Evolutionary conservation across 1,140 invertebrate species (phyloP).

Genomic region (Ephestia elutella): DNA sequence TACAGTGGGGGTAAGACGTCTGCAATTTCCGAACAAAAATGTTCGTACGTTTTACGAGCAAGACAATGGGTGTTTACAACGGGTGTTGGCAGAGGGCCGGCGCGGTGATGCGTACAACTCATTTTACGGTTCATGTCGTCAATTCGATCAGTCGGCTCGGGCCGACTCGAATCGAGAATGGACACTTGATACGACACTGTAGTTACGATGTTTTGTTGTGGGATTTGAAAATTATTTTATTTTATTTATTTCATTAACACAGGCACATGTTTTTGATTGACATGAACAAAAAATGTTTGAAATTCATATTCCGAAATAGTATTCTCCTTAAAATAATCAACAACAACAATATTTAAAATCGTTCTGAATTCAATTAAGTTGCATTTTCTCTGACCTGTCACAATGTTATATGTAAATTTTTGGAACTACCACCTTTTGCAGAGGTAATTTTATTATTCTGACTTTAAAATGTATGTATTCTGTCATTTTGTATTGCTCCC

Average conservation of each 20-base stretch:
- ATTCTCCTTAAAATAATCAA: too few relatives aligned
- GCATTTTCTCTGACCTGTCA: too few relatives aligned
- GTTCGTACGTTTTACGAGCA: constrained; percentile 56
- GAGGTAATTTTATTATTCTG: constrained; percentile 1
- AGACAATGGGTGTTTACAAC: constrained; percentile 59
- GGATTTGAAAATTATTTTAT: too few relatives aligned
- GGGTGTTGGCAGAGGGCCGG: constrained; percentile 46
- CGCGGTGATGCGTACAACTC: constrained; percentile 60
- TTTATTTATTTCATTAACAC: too few relatives aligned
- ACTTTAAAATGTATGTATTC: constrained; percentile 8
- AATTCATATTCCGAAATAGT: too few relatives aligned
- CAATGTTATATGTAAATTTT: too few relatives aligned
- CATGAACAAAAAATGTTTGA: too few relatives aligned
- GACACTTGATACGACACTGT: background rate
- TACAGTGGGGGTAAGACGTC: constrained; percentile 53
- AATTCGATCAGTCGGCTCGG: constrained; percentile 39
- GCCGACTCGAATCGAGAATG: constrained; percentile 10
- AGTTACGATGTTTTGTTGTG: too few relatives aligned
- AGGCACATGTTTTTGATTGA: too few relatives aligned
- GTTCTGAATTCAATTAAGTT: too few relatives aligned
- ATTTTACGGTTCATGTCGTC: constrained; percentile 63
- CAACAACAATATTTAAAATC: too few relatives aligned
- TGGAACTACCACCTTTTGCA: constrained; percentile 2
- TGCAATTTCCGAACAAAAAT: constrained; percentile 55
- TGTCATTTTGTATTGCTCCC: background rate